Evolutionary conservation across 1,140 invertebrate genomes (phyloP).

Genomic region (Gonatopus flavifemur): DNA sequence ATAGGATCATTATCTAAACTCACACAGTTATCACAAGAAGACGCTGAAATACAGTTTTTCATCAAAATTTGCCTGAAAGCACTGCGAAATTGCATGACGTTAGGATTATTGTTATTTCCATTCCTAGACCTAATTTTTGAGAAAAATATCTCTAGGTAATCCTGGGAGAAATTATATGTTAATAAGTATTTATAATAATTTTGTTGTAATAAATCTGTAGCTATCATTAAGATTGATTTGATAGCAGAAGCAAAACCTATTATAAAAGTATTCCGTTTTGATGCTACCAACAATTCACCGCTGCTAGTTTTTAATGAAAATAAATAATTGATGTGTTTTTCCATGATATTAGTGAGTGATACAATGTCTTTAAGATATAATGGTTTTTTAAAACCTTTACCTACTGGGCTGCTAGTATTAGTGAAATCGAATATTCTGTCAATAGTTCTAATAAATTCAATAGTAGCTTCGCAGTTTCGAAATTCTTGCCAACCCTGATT

Average conservation of each 20-base stretch:
- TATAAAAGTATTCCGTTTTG: background rate
- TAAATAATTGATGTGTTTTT: too few relatives aligned
- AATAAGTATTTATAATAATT: constrained; percentile 6
- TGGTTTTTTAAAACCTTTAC: constrained; percentile 5
- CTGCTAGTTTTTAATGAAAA: too few relatives aligned
- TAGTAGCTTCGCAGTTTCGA: too few relatives aligned
- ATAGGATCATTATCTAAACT: too few relatives aligned
- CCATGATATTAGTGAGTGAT: too few relatives aligned
- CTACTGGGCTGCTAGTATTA: constrained; percentile 4
- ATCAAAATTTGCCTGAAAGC: constrained; percentile 12
- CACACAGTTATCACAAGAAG: too few relatives aligned
- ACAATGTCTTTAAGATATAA: too few relatives aligned
- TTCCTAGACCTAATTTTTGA: constrained; percentile 3
- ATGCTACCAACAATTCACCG: background rate
- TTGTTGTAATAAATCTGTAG: background rate
- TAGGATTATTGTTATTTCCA: constrained; percentile 15
- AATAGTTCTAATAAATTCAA: too few relatives aligned
- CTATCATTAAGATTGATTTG: constrained; percentile 1
- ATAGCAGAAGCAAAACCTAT: constrained; percentile 2
- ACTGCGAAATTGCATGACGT: constrained; percentile 12
- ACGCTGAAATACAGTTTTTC: too few relatives aligned
- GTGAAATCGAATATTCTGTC: constrained; percentile 9
- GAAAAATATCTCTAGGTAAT: constrained; percentile 18
- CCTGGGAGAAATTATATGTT: constrained; percentile 15
- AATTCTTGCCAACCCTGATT: too few relatives aligned